These are phyloP conservation scores for Mythimna loreyi DNA, from an alignment of 2,888 invertebrate genomes.

Conservation along the genomic window DNA sequence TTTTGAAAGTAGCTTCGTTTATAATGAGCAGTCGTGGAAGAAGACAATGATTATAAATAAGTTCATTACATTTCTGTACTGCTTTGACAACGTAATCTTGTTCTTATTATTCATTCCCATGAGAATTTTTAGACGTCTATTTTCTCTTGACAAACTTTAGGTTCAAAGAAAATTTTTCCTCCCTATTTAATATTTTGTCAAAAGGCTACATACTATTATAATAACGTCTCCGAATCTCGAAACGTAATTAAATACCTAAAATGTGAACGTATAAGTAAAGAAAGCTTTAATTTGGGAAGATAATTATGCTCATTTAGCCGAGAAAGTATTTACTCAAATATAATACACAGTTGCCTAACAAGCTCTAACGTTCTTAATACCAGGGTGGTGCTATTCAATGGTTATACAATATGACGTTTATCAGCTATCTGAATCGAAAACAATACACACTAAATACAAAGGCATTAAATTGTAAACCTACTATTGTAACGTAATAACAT, in stretches of 20 bases:
- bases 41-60: constrained; percentile 11
- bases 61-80: constrained; percentile 7
- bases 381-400: neutral
- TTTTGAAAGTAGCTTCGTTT: neutral
- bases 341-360: neutral
- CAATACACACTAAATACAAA: constrained; percentile 6
- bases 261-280: constrained; percentile 8
- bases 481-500: constrained; percentile 50
- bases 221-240: constrained; percentile 4
- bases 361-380: neutral
- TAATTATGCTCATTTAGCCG: constrained; percentile 19
- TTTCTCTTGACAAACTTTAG: constrained; percentile 12
- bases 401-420: neutral
- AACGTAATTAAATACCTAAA: constrained; percentile 31
- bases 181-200: constrained; percentile 35
- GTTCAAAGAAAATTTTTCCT: constrained; percentile 27
- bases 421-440: constrained; percentile 15
- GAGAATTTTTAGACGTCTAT: constrained; percentile 22
- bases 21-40: neutral
- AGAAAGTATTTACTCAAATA: constrained; percentile 7
- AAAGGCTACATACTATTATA: constrained; percentile 15
- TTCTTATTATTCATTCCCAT: constrained; percentile 23
- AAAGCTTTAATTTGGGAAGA: constrained; percentile 8
- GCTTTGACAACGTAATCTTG: constrained; percentile 25
- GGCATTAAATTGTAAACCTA: constrained; percentile 19